phyloP scores from a whole-genome alignment of 2,888 invertebrate genomes.

The Mythimna loreyi region DNA sequence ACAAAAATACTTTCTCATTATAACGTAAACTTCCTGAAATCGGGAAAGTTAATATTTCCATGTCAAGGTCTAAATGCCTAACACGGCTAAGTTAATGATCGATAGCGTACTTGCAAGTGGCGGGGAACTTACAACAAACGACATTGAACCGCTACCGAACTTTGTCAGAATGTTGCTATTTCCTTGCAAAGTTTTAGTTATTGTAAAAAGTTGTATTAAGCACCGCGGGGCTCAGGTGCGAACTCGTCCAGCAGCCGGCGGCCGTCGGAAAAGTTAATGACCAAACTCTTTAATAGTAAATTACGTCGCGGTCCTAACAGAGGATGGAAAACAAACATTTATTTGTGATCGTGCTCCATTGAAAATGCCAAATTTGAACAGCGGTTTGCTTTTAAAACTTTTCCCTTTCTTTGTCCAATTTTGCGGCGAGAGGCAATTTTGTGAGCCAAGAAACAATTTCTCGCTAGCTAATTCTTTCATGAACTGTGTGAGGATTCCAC shows the following conservation, averaged over 20 bases:
- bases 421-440: slow-evolving; percentile 68
- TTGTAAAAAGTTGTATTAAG: slow-evolving; percentile 54
- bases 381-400: slow-evolving; percentile 77
- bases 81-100: slow-evolving; percentile 44
- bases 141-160: slow-evolving; percentile 13
- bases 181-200: slow-evolving; percentile 43
- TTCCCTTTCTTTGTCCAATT: slow-evolving; percentile 69
- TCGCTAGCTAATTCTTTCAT: slow-evolving; percentile 41
- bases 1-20: slow-evolving; percentile 33
- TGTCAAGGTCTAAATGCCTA: slow-evolving; percentile 57
- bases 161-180: slow-evolving; percentile 29
- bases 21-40: slow-evolving; percentile 51
- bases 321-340: slow-evolving; percentile 59
- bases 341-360: slow-evolving; percentile 57
- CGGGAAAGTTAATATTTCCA: slow-evolving; percentile 46
- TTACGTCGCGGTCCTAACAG: slow-evolving; percentile 40
- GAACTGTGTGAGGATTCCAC: slow-evolving; percentile 31
- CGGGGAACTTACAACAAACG: slow-evolving; percentile 40
- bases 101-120: slow-evolving; percentile 41
- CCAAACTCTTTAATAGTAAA: slow-evolving; percentile 57
- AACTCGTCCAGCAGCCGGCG: slow-evolving; percentile 13
- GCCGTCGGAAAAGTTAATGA: slow-evolving; percentile 39
- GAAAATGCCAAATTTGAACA: slow-evolving; percentile 65
- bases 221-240: slow-evolving; percentile 10
- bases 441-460: slow-evolving; percentile 50